Evolutionary conservation across 2,113 vertebrate genomes (phyloP).

Genomic region (Ranitomeya imitator): DNA sequence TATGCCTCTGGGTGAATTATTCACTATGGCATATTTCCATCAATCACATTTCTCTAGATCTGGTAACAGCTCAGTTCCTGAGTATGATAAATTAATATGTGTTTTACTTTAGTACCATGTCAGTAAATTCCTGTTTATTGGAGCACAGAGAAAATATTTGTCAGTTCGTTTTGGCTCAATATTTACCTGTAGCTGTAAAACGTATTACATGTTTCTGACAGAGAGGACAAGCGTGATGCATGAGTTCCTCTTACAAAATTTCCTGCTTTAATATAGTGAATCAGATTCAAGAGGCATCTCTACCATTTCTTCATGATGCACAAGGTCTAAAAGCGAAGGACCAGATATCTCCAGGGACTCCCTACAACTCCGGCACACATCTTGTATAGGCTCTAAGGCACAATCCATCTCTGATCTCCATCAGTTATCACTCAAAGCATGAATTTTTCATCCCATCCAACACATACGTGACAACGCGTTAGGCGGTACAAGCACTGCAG

Average conservation of each 20-base stretch:
- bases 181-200: constrained; percentile 23
- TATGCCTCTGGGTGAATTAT: background rate
- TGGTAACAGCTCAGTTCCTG: background rate
- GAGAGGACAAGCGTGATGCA: constrained; percentile 14
- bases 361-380: constrained; percentile 10
- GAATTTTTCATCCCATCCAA: constrained; percentile 39
- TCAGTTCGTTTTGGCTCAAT: background rate
- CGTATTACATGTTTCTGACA: background rate
- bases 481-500: background rate
- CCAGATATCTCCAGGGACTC: constrained; percentile 28
- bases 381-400: constrained; percentile 40
- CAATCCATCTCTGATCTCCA: constrained; percentile 47
- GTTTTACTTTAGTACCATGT: background rate
- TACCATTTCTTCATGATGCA: constrained; percentile 9
- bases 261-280: constrained; percentile 42
- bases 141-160: background rate
- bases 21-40: background rate
- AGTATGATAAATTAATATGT: background rate
- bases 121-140: background rate
- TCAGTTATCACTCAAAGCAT: constrained; percentile 34
- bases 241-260: constrained; percentile 25
- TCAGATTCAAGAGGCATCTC: constrained; percentile 43
- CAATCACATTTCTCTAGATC: background rate
- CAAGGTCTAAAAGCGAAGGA: constrained; percentile 36
- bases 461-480: constrained; percentile 25